These are phyloP conservation scores for Jordanella pulchra DNA, from an alignment of 2,797 vertebrate species.

Conservation along the genomic window DNA sequence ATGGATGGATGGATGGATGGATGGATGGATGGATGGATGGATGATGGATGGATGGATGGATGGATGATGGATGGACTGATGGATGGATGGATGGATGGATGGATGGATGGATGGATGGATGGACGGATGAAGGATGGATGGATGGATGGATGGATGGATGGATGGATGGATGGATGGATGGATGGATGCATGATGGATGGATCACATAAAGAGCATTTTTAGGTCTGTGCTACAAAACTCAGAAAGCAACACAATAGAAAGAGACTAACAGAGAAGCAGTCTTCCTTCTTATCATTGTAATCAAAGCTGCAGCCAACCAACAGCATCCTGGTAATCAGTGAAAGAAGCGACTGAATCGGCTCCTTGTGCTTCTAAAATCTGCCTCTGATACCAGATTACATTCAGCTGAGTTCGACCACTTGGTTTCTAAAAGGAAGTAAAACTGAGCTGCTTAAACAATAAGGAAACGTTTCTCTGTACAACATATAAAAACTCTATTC, in stretches of 20 bases:
- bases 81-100: no score
- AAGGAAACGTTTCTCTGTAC: not conserved
- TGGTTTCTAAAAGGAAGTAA: not conserved
- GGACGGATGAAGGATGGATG: no score
- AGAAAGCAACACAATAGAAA: not conserved
- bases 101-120: no score
- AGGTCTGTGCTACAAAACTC: not conserved
- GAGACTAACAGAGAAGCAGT: not conserved
- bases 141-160: no score
- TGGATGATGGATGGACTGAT: no score
- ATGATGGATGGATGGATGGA: no score
- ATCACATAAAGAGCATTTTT: not conserved
- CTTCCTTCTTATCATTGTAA: not conserved
- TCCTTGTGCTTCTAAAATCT: not conserved
- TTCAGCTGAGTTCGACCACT: not conserved
- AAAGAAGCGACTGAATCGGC: not conserved
- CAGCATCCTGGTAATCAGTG: not conserved
- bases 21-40: no score
- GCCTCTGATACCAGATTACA: not conserved
- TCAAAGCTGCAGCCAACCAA: constrained; percentile 10
- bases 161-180: no score
- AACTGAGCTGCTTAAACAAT: not conserved
- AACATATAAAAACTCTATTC: not conserved
- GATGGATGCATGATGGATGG: no score
- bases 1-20: no score